Evolutionary conservation across 2,888 invertebrate species (phyloP).

Genomic region (Ptychoptera contaminata): DNA sequence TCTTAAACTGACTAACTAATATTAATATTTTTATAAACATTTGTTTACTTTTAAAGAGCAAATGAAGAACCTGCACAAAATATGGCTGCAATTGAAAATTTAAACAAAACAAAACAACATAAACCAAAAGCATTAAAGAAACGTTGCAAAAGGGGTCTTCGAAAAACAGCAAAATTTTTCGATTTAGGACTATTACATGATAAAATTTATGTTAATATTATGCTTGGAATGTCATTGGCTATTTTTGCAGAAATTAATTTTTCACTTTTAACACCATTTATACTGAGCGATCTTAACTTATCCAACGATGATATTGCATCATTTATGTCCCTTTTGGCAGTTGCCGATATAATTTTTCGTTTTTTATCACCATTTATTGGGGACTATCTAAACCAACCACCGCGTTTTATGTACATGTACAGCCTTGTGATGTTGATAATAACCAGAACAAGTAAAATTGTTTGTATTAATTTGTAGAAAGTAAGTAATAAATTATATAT

Average conservation of each 20-base stretch:
- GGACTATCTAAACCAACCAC: constrained; percentile 42
- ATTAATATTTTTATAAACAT: not conserved
- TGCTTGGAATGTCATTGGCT: constrained; percentile 49
- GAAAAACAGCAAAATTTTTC: constrained; percentile 22
- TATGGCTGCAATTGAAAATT: not conserved
- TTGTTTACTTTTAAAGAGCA: not conserved
- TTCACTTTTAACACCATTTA: constrained; percentile 47
- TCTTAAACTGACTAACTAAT: not conserved
- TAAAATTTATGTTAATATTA: constrained; percentile 48
- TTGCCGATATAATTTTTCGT: constrained; percentile 39
- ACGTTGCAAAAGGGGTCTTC: not conserved
- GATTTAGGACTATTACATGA: constrained; percentile 50
- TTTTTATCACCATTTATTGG: constrained; percentile 49
- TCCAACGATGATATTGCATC: constrained; percentile 41
- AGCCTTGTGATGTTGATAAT: constrained; percentile 42
- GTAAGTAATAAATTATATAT: constrained; percentile 21
- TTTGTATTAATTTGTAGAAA: too few species aligned
- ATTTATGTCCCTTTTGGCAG: constrained; percentile 29
- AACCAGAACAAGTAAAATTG: constrained; percentile 45
- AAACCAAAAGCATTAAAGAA: not conserved
- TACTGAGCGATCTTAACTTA: constrained; percentile 44
- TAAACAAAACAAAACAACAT: not conserved
- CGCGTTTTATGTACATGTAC: constrained; percentile 46
- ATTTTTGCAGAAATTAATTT: constrained; percentile 55
- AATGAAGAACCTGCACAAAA: not conserved